Evolutionary conservation across 1,140 invertebrate species (phyloP).

Genomic region (Leptonema lineaticorne): DNA sequence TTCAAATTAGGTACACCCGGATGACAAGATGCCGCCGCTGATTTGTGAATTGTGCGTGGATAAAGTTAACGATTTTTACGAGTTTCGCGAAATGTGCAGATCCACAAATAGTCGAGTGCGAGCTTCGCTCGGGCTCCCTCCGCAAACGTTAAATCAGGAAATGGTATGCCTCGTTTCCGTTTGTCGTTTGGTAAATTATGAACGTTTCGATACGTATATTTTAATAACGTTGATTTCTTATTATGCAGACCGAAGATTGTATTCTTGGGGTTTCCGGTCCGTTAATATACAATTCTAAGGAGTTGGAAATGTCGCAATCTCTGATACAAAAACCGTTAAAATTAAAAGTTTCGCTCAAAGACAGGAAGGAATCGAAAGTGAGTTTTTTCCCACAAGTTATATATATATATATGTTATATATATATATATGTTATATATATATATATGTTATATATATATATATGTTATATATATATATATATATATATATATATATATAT

Average conservation of each 20-base stretch:
- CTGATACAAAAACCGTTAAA: not conserved
- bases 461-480: too few relatives aligned
- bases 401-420: too few relatives aligned
- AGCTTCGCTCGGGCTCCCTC: conserved; percentile 52
- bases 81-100: conserved; percentile 59
- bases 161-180: conserved; percentile 35
- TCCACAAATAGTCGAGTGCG: conserved; percentile 56
- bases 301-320: conserved; percentile 38
- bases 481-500: too few relatives aligned
- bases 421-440: too few relatives aligned
- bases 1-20: conserved; percentile 55
- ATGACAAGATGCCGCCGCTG: conserved; percentile 62
- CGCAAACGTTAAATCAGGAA: conserved; percentile 43
- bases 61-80: conserved; percentile 62
- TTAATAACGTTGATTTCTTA: conserved; percentile 33
- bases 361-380: not conserved
- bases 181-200: not conserved
- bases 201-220: not conserved
- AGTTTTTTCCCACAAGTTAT: not conserved
- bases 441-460: too few relatives aligned
- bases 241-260: conserved; percentile 47
- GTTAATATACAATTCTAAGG: conserved; percentile 45
- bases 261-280: conserved; percentile 51
- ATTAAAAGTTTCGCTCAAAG: not conserved
- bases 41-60: conserved; percentile 60